phyloP scores from a whole-genome alignment of 2,113 vertebrate species.

The Gymnogyps californianus region DNA sequence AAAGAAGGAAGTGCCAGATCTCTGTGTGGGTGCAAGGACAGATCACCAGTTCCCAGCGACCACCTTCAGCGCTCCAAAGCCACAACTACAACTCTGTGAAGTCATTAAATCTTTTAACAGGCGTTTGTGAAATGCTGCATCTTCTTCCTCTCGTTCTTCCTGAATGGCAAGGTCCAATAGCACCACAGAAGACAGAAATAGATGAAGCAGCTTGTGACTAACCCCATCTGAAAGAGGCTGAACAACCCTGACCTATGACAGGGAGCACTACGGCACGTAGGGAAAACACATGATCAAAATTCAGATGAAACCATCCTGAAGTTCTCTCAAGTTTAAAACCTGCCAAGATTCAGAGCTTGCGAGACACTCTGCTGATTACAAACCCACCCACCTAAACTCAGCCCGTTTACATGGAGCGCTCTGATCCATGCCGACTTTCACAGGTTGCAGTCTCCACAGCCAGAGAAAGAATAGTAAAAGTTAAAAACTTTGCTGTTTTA shows the following conservation, averaged over 20 bases:
- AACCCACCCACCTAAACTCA: background rate
- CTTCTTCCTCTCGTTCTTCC: background rate
- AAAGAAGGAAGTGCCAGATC: background rate
- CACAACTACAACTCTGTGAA: background rate
- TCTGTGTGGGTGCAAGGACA: background rate
- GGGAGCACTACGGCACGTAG: background rate
- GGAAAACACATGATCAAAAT: background rate
- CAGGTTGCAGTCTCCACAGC: background rate
- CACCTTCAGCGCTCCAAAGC: background rate
- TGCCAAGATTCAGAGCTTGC: background rate
- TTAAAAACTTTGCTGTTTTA: background rate
- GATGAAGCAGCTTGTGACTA: background rate
- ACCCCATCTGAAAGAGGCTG: background rate
- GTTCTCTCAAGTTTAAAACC: background rate
- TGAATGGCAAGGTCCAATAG: background rate
- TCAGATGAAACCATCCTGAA: background rate
- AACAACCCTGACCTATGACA: background rate
- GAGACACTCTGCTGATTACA: background rate
- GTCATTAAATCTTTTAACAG: background rate
- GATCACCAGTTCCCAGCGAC: background rate
- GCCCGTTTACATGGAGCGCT: fast-evolving
- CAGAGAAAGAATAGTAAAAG: background rate
- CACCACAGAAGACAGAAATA: background rate
- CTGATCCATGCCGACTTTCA: background rate
- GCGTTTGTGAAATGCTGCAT: background rate